Percentiles rank a stretch among this genome's conserved stretches.
phyloP scores from a whole-genome alignment of 30 jellyfish, hydroid and myxozoan genomes.

The Aurelia aurita region DNA sequence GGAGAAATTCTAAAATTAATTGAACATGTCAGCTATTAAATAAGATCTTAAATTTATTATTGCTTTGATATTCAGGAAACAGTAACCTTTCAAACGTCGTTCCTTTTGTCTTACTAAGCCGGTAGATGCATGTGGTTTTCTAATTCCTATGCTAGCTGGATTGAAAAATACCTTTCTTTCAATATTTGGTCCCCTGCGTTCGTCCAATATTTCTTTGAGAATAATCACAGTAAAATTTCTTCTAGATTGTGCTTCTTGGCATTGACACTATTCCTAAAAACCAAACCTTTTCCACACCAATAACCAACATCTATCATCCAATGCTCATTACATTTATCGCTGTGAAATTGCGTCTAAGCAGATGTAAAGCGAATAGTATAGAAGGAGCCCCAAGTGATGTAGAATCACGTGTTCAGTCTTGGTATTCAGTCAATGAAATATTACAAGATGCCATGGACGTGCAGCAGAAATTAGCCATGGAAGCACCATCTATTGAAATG shows the following conservation, averaged over 20 bases:
- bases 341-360: constrained; percentile 53
- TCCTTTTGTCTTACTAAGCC: too few species aligned
- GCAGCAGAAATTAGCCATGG: constrained; percentile 27
- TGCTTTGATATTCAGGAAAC: too few species aligned
- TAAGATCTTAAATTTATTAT: too few species aligned
- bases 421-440: not conserved
- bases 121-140: too few species aligned
- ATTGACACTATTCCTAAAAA: constrained; percentile 26
- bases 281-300: constrained; percentile 31
- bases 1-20: too few species aligned
- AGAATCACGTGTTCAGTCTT: constrained; percentile 13
- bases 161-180: too few species aligned
- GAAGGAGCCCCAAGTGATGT: not conserved
- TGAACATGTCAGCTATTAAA: too few species aligned
- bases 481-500: constrained; percentile 4
- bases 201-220: too few species aligned
- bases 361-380: constrained; percentile 13
- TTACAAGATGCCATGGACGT: constrained; percentile 29
- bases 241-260: constrained; percentile 66
- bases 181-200: too few species aligned
- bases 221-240: not conserved
- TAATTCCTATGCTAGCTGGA: too few species aligned
- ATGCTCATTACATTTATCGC: constrained; percentile 41
- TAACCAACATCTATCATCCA: constrained; percentile 39
- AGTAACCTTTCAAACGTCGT: too few species aligned